Evolutionary conservation across 2,797 vertebrate genomes (phyloP).

Genomic region (Craterocephalus amniculus): DNA sequence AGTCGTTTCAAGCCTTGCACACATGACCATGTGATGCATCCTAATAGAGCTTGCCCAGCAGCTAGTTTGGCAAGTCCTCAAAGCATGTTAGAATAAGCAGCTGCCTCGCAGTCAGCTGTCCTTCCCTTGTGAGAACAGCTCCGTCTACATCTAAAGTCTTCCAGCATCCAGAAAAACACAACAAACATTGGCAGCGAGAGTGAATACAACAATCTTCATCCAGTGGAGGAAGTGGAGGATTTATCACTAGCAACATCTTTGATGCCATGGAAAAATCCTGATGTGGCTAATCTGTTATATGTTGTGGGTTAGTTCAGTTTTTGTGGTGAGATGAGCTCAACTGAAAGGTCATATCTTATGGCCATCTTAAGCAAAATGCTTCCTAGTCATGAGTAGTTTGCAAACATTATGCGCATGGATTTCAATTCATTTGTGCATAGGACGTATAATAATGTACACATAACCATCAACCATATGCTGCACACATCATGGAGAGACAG

Average conservation of each 20-base stretch:
- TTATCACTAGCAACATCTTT: not conserved
- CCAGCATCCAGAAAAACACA: not conserved
- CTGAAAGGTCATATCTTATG: no score
- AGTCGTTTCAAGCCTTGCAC: not conserved
- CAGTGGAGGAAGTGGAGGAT: not conserved
- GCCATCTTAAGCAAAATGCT: no score
- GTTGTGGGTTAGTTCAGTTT: no score
- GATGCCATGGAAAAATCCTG: no score
- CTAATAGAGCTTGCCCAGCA: not conserved
- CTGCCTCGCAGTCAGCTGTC: not conserved
- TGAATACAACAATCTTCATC: not conserved
- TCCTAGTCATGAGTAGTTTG: no score
- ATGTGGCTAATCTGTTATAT: no score
- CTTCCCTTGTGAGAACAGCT: not conserved
- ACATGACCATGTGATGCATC: not conserved
- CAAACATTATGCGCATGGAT: no score
- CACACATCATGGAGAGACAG: not conserved
- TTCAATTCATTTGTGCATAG: no score
- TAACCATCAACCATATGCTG: no score
- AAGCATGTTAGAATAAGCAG: constrained; percentile 1
- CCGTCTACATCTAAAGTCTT: not conserved
- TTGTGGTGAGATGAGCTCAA: no score
- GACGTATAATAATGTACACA: no score
- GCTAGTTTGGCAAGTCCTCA: not conserved
- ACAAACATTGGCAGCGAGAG: not conserved